A percentile compares a stretch with the other conserved stretches of the same genome.
phyloP scores from a whole-genome alignment of 2,888 invertebrate genomes.

The Thelaira solivaga region DNA sequence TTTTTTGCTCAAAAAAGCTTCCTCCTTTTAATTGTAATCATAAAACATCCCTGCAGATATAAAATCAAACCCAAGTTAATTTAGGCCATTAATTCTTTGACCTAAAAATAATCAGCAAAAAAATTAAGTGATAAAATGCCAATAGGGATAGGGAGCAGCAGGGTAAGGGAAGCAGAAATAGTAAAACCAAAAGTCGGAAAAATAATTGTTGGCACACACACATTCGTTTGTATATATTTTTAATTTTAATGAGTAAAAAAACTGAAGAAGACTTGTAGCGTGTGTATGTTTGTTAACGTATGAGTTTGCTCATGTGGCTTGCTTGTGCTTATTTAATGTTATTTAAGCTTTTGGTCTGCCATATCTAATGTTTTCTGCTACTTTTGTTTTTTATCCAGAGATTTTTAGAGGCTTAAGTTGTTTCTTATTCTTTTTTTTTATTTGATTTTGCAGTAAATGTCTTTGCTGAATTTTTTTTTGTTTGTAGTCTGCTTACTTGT shows the following conservation, averaged over 20 bases:
- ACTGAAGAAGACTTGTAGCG: too few relatives aligned
- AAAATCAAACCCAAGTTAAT: conserved; percentile 32
- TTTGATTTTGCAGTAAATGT: neutral
- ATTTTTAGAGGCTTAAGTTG: conserved; percentile 41
- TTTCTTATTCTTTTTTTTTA: conserved; percentile 1
- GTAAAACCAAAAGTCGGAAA: conserved; percentile 35
- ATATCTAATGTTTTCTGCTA: conserved; percentile 18
- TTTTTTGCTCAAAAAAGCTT: neutral
- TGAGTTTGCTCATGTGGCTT: too few relatives aligned
- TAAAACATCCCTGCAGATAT: conserved; percentile 10
- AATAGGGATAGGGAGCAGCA: neutral
- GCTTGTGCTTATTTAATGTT: neutral
- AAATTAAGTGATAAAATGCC: neutral
- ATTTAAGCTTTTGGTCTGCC: conserved; percentile 38
- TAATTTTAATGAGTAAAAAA: too few relatives aligned
- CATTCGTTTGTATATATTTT: too few relatives aligned
- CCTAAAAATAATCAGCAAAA: conserved; percentile 33
- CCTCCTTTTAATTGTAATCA: neutral
- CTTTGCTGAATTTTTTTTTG: neutral
- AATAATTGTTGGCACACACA: conserved; percentile 2
- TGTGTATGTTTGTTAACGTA: neutral
- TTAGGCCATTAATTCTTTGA: conserved; percentile 50
- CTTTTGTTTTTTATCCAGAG: conserved; percentile 3
- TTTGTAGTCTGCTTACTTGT: too few relatives aligned
- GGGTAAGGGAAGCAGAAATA: neutral